Conservation (phyloP, 1,140 invertebrate species). For the Pogonomyrmex barbatus region DNA sequence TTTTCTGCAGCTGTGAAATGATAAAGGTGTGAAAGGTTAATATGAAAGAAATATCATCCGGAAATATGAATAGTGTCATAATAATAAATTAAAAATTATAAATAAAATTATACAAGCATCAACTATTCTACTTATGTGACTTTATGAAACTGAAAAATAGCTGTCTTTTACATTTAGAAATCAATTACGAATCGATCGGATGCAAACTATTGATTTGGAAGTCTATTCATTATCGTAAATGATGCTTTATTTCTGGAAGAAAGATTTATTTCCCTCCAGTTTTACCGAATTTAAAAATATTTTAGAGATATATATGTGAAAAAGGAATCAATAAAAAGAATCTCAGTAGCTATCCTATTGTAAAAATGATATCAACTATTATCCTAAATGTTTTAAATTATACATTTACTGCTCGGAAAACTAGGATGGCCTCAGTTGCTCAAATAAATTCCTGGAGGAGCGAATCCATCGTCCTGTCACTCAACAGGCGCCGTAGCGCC, state of each 20-base stretch:
- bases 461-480: conserved; percentile 43
- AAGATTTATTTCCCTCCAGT: not conserved
- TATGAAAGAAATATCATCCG: not conserved
- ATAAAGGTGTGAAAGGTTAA: not conserved
- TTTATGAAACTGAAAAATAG: not conserved
- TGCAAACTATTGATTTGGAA: not conserved
- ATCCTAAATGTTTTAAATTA: not conserved
- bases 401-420: not conserved
- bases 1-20: not conserved
- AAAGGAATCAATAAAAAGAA: not conserved
- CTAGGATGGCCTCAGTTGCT: not conserved
- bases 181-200: not conserved
- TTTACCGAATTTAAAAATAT: not conserved
- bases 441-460: conserved; percentile 25
- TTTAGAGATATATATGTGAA: not conserved
- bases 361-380: not conserved
- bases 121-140: not conserved
- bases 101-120: not conserved
- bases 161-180: conserved; percentile 12
- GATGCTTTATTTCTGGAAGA: not conserved
- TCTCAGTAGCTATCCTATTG: not conserved
- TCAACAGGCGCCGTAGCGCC: conserved; percentile 4
- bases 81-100: not conserved
- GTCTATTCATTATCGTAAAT: not conserved
- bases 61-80: not conserved